A percentile compares a stretch with the other conserved stretches of the same genome.
phyloP scores from a whole-genome alignment of 2,888 invertebrate species.

The Dexiosoma caninum region DNA sequence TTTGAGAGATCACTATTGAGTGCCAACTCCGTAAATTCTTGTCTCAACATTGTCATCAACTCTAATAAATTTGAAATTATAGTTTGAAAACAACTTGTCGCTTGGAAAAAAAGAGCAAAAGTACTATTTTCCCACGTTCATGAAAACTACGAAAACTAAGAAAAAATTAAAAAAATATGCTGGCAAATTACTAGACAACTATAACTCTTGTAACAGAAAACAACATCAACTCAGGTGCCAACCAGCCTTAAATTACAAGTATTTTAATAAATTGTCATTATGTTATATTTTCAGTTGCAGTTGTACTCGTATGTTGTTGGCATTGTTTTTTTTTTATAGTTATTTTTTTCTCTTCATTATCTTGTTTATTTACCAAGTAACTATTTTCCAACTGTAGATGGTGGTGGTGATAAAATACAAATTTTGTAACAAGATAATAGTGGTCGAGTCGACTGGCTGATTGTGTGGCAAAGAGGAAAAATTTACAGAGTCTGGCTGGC shows the following conservation, averaged over 20 bases:
- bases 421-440: constrained; percentile 60
- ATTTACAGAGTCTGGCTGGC: constrained; percentile 42
- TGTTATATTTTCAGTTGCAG: constrained; percentile 39
- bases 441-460: constrained; percentile 16
- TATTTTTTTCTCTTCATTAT: neutral
- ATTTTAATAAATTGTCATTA: constrained; percentile 63
- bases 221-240: constrained; percentile 61
- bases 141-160: constrained; percentile 36
- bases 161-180: constrained; percentile 40
- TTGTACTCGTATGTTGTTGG: constrained; percentile 2
- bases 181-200: constrained; percentile 60
- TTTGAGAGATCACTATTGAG: neutral
- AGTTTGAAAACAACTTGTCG: constrained; percentile 38
- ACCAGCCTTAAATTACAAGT: constrained; percentile 62
- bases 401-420: constrained; percentile 59
- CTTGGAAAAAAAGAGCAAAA: constrained; percentile 7
- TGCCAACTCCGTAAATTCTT: constrained; percentile 5
- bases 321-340: neutral
- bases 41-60: neutral
- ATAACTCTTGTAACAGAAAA: constrained; percentile 37
- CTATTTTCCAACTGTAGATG: constrained; percentile 49
- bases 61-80: constrained; percentile 43
- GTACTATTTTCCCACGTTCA: constrained; percentile 61
- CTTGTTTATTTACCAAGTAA: constrained; percentile 18
- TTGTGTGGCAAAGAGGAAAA: constrained; percentile 17